Conservation (phyloP, 2,888 invertebrate genomes). For the Ptychoptera albimana region DNA sequence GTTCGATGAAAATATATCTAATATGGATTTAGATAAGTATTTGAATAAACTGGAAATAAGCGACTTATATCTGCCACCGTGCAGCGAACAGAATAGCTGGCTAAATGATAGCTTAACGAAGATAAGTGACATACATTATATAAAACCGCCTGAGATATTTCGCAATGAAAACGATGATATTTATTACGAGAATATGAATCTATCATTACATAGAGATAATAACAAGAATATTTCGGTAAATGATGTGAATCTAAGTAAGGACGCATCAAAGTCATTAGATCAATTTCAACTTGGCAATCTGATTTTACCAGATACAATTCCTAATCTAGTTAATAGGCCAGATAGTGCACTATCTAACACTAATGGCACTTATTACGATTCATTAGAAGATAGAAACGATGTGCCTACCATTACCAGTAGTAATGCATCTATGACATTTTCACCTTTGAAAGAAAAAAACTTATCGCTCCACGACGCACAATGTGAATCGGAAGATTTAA, state of each 20-base stretch:
- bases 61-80: constrained; percentile 24
- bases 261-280: background rate
- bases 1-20: constrained; percentile 35
- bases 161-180: constrained; percentile 26
- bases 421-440: constrained; percentile 5
- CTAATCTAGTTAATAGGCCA: background rate
- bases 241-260: background rate
- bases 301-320: background rate
- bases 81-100: constrained; percentile 18
- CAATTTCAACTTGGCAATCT: background rate
- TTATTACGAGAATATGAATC: constrained; percentile 28
- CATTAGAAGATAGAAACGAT: constrained; percentile 3
- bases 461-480: constrained; percentile 14
- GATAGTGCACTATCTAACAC: constrained; percentile 2
- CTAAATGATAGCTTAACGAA: constrained; percentile 18
- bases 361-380: constrained; percentile 1
- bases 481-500: constrained; percentile 13
- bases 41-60: constrained; percentile 45
- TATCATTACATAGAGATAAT: constrained; percentile 22
- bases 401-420: background rate
- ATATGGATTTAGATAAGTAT: constrained; percentile 51
- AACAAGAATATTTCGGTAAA: constrained; percentile 1
- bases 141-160: constrained; percentile 28
- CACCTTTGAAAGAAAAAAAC: constrained; percentile 14
- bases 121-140: constrained; percentile 16